phyloP scores from a whole-genome alignment of 2,113 vertebrate genomes.

The Plecotus auritus region DNA sequence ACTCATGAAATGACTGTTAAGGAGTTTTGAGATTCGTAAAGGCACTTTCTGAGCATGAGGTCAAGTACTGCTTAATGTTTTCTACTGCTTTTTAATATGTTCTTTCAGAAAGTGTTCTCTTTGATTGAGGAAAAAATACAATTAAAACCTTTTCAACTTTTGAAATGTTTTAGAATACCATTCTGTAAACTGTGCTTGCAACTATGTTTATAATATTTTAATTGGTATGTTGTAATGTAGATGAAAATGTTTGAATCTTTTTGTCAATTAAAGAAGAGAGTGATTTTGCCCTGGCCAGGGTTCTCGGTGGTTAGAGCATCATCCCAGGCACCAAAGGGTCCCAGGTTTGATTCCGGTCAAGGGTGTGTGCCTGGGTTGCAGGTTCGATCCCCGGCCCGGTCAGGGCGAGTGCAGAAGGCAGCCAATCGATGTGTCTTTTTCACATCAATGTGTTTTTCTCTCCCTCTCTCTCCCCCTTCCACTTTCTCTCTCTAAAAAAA shows the following conservation, averaged over 20 bases:
- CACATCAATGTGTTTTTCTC: too few species aligned
- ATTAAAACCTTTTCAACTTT: conserved; percentile 1
- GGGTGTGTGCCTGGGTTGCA: too few species aligned
- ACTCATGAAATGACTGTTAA: neutral
- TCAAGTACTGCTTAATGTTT: neutral
- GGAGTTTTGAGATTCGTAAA: neutral
- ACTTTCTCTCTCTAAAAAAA: too few species aligned
- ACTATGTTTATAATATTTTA: conserved; percentile 21
- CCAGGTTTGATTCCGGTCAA: too few species aligned
- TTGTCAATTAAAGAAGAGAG: neutral
- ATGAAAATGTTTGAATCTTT: neutral
- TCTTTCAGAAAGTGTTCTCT: conserved; percentile 11
- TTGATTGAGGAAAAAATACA: neutral
- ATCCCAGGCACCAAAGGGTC: too few species aligned
- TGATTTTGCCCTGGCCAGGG: too few species aligned
- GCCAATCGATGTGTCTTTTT: too few species aligned
- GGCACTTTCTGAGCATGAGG: neutral
- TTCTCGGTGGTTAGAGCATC: too few species aligned
- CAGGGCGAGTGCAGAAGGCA: too few species aligned
- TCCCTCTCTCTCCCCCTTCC: too few species aligned
- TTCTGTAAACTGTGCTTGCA: neutral
- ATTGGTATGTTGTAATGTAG: neutral
- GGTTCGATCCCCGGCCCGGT: too few species aligned
- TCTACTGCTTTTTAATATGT: neutral
- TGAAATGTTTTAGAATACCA: neutral